A percentile compares a stretch with the other conserved stretches of the same genome.
Conservation (phyloP, 2,113 vertebrate species). For the Microtus richardsoni region DNA sequence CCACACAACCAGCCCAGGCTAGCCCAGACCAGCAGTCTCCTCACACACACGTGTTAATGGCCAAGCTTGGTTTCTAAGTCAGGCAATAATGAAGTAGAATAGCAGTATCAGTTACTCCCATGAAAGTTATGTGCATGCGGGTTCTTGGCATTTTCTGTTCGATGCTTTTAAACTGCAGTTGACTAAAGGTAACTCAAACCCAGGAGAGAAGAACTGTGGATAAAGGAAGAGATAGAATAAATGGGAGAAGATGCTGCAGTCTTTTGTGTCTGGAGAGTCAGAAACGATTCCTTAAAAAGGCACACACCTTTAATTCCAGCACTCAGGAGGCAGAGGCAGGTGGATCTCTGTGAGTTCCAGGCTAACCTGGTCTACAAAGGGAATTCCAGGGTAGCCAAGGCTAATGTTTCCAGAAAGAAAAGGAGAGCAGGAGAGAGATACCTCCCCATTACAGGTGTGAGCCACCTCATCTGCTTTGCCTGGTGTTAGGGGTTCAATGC, state of each 20-base stretch:
- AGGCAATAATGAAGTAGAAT: neutral
- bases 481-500: neutral
- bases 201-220: neutral
- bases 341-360: neutral
- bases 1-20: no score
- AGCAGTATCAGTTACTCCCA: neutral
- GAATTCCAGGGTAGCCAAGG: neutral
- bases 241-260: neutral
- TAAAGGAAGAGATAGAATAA: neutral
- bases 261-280: neutral
- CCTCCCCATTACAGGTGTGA: neutral
- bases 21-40: no score
- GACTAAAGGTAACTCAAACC: neutral
- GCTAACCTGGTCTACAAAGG: no score
- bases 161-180: neutral
- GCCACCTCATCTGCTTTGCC: fast-evolving
- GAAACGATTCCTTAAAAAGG: neutral
- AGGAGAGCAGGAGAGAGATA: no score
- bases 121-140: neutral
- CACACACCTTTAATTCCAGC: neutral
- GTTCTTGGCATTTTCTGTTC: neutral
- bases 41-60: neutral
- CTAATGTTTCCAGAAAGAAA: neutral
- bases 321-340: neutral
- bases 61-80: neutral